phyloP scores from a whole-genome alignment of 2,797 vertebrate genomes.

The Paramormyrops hopkinsi region DNA sequence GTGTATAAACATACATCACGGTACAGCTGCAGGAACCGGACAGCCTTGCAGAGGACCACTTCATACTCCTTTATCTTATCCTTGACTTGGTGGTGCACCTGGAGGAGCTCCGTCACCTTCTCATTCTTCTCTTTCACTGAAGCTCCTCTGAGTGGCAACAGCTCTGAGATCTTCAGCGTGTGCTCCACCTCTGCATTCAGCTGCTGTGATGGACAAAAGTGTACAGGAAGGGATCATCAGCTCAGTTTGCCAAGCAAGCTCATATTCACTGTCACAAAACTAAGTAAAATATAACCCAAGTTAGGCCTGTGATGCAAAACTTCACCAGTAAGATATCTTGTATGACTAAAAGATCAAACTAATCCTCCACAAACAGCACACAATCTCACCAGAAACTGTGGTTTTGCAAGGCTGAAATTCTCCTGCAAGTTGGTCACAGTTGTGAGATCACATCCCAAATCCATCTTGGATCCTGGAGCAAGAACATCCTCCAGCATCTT shows the following conservation, averaged over 20 bases:
- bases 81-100: constrained; percentile 64
- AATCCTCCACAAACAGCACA: not conserved
- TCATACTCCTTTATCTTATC: constrained; percentile 66
- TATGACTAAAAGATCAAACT: not conserved
- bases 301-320: not conserved
- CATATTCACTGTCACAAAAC: not conserved
- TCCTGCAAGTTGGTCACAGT: constrained; percentile 61
- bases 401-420: constrained; percentile 66
- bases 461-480: constrained; percentile 61
- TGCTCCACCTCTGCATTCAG: constrained; percentile 71
- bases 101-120: constrained; percentile 63
- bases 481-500: constrained; percentile 67
- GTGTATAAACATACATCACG: constrained; percentile 58
- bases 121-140: constrained; percentile 59
- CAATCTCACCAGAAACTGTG: constrained; percentile 69
- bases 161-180: constrained; percentile 61
- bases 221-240: not conserved
- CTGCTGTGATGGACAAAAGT: constrained; percentile 54
- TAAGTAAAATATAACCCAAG: not conserved
- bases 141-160: constrained; percentile 55
- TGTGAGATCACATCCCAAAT: constrained; percentile 69
- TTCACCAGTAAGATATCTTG: not conserved
- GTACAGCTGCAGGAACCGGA: constrained; percentile 69
- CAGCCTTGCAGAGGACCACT: constrained; percentile 62
- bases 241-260: not conserved